These are phyloP conservation scores for Crenuchus spilurus DNA, from an alignment of 2,797 vertebrate species.

Conservation along the genomic window DNA sequence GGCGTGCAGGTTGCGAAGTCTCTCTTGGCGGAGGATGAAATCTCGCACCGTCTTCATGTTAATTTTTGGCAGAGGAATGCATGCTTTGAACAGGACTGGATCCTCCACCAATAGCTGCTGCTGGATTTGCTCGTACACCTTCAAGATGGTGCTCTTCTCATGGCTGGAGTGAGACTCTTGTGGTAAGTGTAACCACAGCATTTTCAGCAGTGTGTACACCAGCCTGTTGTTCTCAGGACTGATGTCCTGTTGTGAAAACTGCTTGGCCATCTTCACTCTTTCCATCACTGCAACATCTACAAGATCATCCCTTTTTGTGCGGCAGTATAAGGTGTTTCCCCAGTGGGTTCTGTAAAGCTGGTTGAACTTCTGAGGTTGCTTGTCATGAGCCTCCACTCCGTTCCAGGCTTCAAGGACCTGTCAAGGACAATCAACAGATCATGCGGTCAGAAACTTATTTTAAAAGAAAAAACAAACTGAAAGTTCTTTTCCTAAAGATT, in stretches of 20 bases:
- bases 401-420: constrained; percentile 18
- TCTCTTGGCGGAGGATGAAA: neutral
- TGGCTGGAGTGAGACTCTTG: neutral
- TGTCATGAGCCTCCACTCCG: constrained; percentile 20
- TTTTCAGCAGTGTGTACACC: constrained; percentile 28
- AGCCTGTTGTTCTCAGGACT: constrained; percentile 26
- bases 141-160: neutral
- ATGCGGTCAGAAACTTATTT: too few relatives aligned
- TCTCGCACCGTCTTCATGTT: neutral
- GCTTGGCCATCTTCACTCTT: constrained; percentile 9
- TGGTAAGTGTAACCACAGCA: constrained; percentile 29
- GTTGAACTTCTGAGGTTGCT: constrained; percentile 28
- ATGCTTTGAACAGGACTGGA: constrained; percentile 22
- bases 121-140: constrained; percentile 5
- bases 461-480: too few relatives aligned
- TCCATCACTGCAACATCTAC: neutral
- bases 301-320: constrained; percentile 29
- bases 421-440: too few relatives aligned
- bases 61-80: constrained; percentile 30
- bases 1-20: neutral
- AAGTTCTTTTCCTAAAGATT: too few relatives aligned
- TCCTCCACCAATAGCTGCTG: neutral
- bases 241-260: constrained; percentile 31
- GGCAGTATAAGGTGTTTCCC: constrained; percentile 39
- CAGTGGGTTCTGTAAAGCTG: constrained; percentile 44